Conservation (phyloP, 2,797 vertebrate genomes). For the Parauchenoglanis ngamensis region DNA sequence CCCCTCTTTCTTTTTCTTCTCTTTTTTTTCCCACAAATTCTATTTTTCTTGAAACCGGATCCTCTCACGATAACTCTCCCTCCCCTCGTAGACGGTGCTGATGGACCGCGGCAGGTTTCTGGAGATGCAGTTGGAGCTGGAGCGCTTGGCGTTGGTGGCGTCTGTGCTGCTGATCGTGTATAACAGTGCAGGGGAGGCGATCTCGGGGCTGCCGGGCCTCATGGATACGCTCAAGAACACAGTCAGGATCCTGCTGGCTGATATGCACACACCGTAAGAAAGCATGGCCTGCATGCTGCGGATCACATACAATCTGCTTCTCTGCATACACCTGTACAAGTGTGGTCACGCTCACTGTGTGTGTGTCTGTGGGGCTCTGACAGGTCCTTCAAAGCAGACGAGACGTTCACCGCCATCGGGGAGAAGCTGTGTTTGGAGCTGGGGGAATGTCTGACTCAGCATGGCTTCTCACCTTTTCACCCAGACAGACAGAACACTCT, state of each 20-base stretch:
- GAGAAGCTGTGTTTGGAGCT: conserved; percentile 90
- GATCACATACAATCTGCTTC: background rate
- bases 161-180: conserved; percentile 86
- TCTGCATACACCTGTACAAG: background rate
- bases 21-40: background rate
- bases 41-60: background rate
- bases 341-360: background rate
- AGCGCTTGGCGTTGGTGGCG: conserved; percentile 79
- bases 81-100: conserved; percentile 79
- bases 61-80: background rate
- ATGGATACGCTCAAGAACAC: conserved; percentile 85
- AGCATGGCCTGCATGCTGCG: conserved; percentile 57
- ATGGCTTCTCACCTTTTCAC: conserved; percentile 81
- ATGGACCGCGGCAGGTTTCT: conserved; percentile 93
- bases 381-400: conserved; percentile 82
- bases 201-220: conserved; percentile 81
- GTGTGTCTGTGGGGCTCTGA: background rate
- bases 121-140: conserved; percentile 86
- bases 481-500: conserved; percentile 74
- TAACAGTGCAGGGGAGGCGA: conserved; percentile 78
- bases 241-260: conserved; percentile 80
- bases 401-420: conserved; percentile 79
- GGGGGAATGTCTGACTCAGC: conserved; percentile 78
- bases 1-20: no score
- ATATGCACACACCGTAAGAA: conserved; percentile 82